Conservation (phyloP, 1,140 invertebrate species). For the Drosophila ercepeae region DNA sequence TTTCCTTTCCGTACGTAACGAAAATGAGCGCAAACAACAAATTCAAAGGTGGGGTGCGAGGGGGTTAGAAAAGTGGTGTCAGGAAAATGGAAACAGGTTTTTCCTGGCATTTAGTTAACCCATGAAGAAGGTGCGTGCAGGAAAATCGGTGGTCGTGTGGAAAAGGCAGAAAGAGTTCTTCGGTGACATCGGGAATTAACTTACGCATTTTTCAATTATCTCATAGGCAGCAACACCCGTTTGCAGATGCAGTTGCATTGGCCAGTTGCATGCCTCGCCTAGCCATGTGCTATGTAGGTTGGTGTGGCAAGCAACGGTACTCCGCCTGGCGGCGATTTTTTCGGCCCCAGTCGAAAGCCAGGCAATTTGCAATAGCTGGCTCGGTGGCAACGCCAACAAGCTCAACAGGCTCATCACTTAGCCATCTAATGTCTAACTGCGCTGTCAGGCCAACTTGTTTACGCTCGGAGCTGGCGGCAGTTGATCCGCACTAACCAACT, state of each 20-base stretch:
- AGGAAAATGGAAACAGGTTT: constrained; percentile 73
- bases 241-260: constrained; percentile 18
- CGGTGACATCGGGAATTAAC: constrained; percentile 58
- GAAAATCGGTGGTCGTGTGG: constrained; percentile 55
- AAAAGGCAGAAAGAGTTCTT: constrained; percentile 55
- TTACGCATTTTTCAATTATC: constrained; percentile 71
- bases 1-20: constrained; percentile 79
- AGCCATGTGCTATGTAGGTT: constrained; percentile 63
- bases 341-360: constrained; percentile 36
- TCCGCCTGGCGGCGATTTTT: constrained; percentile 33
- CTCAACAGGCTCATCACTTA: constrained; percentile 72
- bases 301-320: constrained; percentile 79
- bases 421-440: constrained; percentile 76
- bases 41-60: constrained; percentile 8
- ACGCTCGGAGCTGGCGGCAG: constrained; percentile 48
- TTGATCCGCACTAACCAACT: constrained; percentile 14
- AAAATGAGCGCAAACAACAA: constrained; percentile 74
- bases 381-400: constrained; percentile 32
- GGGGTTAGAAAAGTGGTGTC: constrained; percentile 17
- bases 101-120: constrained; percentile 18
- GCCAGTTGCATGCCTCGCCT: constrained; percentile 40
- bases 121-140: constrained; percentile 47
- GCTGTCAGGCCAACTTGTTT: constrained; percentile 76
- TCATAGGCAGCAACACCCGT: constrained; percentile 12
- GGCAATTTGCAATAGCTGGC: constrained; percentile 69